Evolutionary conservation across 1,140 invertebrate genomes (phyloP), one percentile per base, ranked within the genome.

Genomic region (Triops cancriformis): DNA sequence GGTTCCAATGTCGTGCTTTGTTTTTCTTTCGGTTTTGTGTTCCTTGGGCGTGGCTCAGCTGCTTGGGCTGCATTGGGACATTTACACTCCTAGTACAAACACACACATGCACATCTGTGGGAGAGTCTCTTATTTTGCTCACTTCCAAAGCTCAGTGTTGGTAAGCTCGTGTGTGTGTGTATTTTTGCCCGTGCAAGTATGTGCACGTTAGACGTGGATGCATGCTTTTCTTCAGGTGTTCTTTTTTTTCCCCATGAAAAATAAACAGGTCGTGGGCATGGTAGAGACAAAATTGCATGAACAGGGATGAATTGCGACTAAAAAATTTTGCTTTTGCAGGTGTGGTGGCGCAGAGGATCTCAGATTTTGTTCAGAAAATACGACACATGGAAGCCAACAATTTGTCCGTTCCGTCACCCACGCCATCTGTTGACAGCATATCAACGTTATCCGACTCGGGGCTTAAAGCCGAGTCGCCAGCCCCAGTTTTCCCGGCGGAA

Each of bases 21-120:
- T 28, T 37, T 37, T 37, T 74, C 27, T 76, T 26, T 76, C 27
- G 37, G 37, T 64, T 76, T 41, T 41, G 45, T 43, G 75, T 51
- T 76, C 75, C 14, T 9, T 43, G 75, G 75, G 42, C 28, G 42
- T 64, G 75, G 1, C 64, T 14, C 64, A 76, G 75, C 26, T 42
- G 41, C 74, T 45, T 76, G 75, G 42, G 64, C 28, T 27, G 37
- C 75, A 26, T 51, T 51, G 41, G 75, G 37, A 23, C 51, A 64
- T 23, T 64, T 64, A 64, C 14, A 64, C 51, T 64, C 51, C 14
- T 64, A 64, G 51, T 14, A 64, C 14, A 64, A 64, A 64, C 18
- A 64, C 14, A 64, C 51, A 64, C 10, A 64, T 23, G 14, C 51
- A 64, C 18, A 64, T 14, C 51, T 64, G 14, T 64, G 51, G 51